Evolutionary conservation across 2,113 vertebrate genomes (phyloP).

Genomic region (Gasterosteus nipponicus): DNA sequence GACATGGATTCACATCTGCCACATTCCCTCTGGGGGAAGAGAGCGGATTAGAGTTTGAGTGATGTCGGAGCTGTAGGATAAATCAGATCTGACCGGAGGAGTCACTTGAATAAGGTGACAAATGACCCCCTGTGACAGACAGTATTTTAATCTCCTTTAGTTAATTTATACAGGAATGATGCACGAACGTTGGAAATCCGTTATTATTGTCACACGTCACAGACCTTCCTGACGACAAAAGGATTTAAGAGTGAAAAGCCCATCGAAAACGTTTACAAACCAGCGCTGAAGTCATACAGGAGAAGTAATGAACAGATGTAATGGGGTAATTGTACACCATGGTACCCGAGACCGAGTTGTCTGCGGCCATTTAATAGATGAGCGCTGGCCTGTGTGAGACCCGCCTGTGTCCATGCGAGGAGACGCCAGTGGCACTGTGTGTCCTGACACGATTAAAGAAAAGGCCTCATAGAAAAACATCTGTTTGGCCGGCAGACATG

Average conservation of each 20-base stretch:
- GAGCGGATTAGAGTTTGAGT: conserved; percentile 65
- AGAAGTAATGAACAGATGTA: conserved; percentile 45
- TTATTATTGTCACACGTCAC: conserved; percentile 27
- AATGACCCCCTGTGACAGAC: conserved; percentile 57
- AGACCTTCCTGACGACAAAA: conserved; percentile 15
- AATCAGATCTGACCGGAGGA: conserved; percentile 68
- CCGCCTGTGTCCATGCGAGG: conserved; percentile 30
- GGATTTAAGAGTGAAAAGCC: conserved; percentile 20
- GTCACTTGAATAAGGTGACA: conserved; percentile 66
- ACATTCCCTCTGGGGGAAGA: conserved; percentile 46
- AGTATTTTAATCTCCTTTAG: conserved; percentile 65
- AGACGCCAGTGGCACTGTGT: conserved; percentile 48
- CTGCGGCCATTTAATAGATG: conserved; percentile 54
- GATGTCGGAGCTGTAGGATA: conserved; percentile 64
- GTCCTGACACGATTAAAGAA: conserved; percentile 67
- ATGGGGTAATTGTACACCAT: conserved; percentile 37
- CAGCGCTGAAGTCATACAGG: conserved; percentile 7
- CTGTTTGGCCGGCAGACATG: conserved; percentile 67
- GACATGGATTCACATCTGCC: conserved; percentile 64
- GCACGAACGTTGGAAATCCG: conserved; percentile 30
- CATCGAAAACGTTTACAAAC: conserved; percentile 18
- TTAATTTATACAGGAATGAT: conserved; percentile 53
- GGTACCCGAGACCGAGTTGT: conserved; percentile 42
- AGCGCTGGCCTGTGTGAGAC: conserved; percentile 35
- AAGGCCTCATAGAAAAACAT: conserved; percentile 66